Conservation (phyloP, 2,113 vertebrate species). For the Burhinus bistriatus region DNA sequence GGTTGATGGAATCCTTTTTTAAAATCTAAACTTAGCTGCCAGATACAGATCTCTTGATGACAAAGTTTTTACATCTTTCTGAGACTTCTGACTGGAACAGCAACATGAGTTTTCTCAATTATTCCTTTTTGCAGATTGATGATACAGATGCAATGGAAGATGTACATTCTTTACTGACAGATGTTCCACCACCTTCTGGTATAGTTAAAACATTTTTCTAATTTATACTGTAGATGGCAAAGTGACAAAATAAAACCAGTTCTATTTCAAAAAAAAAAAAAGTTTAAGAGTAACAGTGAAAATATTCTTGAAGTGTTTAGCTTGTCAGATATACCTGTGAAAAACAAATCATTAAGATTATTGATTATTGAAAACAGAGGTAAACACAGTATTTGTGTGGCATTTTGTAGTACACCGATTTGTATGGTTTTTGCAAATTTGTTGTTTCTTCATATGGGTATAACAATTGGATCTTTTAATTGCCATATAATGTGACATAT, state of each 20-base stretch:
- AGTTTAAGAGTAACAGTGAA: not conserved
- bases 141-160: conserved; percentile 97
- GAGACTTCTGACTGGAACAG: not conserved
- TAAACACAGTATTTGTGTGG: not conserved
- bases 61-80: not conserved
- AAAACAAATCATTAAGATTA: not conserved
- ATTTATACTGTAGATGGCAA: not conserved
- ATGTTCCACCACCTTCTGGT: conserved; percentile 89
- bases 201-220: not conserved
- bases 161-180: conserved; percentile 92
- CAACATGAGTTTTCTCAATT: not conserved
- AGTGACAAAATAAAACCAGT: not conserved
- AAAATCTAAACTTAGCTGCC: not conserved
- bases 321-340: not conserved
- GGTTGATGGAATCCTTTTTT: not conserved
- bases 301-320: not conserved
- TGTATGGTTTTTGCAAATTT: not conserved
- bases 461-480: not conserved
- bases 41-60: not conserved
- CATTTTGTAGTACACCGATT: not conserved
- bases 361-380: not conserved
- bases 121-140: conserved; percentile 82
- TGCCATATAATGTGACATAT: not conserved
- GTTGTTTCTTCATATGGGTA: not conserved
- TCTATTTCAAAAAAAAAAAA: not conserved